Conservation (phyloP, 2,797 vertebrate genomes). For the Saxicola maurus region DNA sequence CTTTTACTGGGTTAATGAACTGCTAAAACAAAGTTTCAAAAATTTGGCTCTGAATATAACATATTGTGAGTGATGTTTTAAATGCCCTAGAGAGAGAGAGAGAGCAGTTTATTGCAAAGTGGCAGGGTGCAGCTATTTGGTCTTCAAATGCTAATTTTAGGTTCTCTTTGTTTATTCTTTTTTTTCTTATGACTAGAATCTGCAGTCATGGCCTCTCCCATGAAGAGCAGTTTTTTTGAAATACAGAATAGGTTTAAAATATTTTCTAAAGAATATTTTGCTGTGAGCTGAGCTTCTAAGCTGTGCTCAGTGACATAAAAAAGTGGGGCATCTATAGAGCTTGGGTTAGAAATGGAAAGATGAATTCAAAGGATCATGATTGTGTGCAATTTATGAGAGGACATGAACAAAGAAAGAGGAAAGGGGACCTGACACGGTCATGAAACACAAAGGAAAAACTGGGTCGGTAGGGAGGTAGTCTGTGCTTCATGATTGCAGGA, state of each 20-base stretch:
- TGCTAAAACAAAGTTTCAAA: neutral
- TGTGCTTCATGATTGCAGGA: neutral
- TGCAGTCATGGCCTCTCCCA: neutral
- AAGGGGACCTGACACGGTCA: neutral
- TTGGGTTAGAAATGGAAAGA: neutral
- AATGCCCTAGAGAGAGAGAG: neutral
- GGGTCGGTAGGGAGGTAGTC: neutral
- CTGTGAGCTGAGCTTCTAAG: neutral
- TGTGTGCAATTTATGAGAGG: neutral
- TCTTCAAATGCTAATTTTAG: neutral
- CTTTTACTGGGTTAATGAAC: neutral
- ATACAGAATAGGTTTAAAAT: neutral
- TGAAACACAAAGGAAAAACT: neutral
- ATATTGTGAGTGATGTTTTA: neutral
- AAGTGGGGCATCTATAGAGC: neutral
- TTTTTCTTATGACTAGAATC: neutral
- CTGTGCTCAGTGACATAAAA: neutral
- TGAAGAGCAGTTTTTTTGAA: neutral
- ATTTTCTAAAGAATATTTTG: neutral
- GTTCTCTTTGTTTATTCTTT: neutral
- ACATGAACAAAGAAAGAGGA: neutral
- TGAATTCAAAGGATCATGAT: neutral
- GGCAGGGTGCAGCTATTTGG: fast-evolving
- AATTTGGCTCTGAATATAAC: neutral
- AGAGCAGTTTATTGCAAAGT: neutral